Evolutionary conservation across 1,140 invertebrate species (phyloP).

Genomic region (Orussus abietinus): DNA sequence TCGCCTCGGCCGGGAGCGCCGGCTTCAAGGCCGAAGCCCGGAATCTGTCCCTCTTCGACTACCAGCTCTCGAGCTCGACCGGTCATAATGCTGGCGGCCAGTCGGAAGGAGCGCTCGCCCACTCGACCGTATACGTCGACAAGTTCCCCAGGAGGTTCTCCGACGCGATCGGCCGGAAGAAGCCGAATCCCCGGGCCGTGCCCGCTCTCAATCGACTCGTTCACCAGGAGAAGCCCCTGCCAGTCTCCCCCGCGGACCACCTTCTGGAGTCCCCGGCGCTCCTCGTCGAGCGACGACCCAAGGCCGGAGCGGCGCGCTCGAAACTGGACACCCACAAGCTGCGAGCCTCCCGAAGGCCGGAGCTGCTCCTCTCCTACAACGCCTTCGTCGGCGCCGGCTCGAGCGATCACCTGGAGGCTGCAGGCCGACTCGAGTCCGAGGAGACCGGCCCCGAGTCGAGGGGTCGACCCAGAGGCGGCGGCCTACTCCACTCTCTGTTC

Average conservation of each 20-base stretch:
- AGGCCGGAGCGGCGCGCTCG: slow-evolving; percentile 13
- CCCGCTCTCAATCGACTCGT: slow-evolving; percentile 28
- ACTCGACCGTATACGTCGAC: slow-evolving; percentile 17
- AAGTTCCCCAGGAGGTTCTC: slow-evolving; percentile 20
- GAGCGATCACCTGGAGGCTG: slow-evolving; percentile 17
- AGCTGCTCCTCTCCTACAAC: slow-evolving; percentile 21
- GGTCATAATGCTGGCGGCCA: slow-evolving; percentile 17
- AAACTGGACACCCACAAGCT: slow-evolving; percentile 23
- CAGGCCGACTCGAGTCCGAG: slow-evolving; percentile 13
- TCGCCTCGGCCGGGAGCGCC: too few species aligned
- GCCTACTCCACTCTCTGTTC: slow-evolving; percentile 43
- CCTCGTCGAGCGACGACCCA: slow-evolving; percentile 22
- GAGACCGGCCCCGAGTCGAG: neutral
- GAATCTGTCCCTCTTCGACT: slow-evolving; percentile 20
- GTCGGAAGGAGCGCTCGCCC: slow-evolving; percentile 17
- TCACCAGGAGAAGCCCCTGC: slow-evolving; percentile 18
- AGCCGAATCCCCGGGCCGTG: slow-evolving; percentile 23
- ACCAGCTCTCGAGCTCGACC: slow-evolving; percentile 24
- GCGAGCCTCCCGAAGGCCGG: slow-evolving; percentile 14
- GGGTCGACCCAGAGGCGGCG: neutral
- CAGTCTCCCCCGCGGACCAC: slow-evolving; percentile 19
- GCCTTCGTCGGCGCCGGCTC: slow-evolving; percentile 19
- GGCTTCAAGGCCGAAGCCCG: slow-evolving; percentile 15
- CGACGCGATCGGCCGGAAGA: slow-evolving; percentile 17
- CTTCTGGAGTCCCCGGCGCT: slow-evolving; percentile 21